Evolutionary conservation across 2,797 vertebrate genomes (phyloP).

Genomic region (Amniataba percoides): DNA sequence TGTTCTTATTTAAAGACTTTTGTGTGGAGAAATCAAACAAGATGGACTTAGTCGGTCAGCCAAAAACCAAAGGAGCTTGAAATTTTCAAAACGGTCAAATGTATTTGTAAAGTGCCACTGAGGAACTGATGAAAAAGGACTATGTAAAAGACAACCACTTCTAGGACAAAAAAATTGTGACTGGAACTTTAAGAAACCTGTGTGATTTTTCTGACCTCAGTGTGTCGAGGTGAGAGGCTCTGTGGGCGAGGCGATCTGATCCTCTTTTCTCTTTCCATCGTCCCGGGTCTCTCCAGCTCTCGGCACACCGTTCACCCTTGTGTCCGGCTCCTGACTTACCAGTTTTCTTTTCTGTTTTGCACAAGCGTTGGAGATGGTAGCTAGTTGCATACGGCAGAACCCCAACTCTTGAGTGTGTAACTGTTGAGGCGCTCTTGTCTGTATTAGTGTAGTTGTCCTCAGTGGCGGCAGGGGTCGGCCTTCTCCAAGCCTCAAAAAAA

Average conservation of each 20-base stretch:
- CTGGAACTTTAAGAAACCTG: constrained; percentile 79
- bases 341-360: constrained; percentile 81
- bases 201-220: constrained; percentile 85
- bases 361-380: constrained; percentile 82
- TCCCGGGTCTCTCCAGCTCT: constrained; percentile 70
- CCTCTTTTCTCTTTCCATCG: constrained; percentile 70
- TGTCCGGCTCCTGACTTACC: constrained; percentile 76
- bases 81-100: constrained; percentile 80
- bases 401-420: constrained; percentile 79
- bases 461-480: constrained; percentile 76
- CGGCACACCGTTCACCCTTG: constrained; percentile 72
- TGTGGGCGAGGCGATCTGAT: constrained; percentile 62
- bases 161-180: constrained; percentile 68
- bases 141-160: constrained; percentile 71
- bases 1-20: constrained; percentile 77
- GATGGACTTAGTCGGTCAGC: constrained; percentile 84
- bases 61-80: constrained; percentile 90
- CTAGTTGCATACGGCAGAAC: constrained; percentile 78
- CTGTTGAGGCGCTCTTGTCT: constrained; percentile 81
- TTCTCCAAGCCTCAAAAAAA: constrained; percentile 76
- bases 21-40: constrained; percentile 68
- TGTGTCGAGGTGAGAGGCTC: constrained; percentile 76
- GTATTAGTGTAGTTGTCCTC: constrained; percentile 83
- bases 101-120: constrained; percentile 83
- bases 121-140: constrained; percentile 77